phyloP scores from a whole-genome alignment of 2,113 vertebrate species.

The Clarias macrocephalus region DNA sequence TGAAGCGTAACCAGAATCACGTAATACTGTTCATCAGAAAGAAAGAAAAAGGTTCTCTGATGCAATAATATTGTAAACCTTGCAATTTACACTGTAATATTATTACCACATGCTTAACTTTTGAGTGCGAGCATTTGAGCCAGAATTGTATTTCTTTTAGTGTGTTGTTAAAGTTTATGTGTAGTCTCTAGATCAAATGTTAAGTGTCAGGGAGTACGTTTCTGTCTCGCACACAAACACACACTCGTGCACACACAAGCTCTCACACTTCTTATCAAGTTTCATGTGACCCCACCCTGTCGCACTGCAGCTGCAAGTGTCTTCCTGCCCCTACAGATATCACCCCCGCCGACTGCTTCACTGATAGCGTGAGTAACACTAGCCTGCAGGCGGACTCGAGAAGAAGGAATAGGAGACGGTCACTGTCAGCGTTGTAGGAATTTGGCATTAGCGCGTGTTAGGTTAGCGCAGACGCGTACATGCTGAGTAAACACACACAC shows the following conservation, averaged over 20 bases:
- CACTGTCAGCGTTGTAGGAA: constrained; percentile 13
- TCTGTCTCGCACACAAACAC: not conserved
- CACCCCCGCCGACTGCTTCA: not conserved
- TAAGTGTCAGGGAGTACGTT: not conserved
- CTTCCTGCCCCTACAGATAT: not conserved
- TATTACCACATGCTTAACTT: not conserved
- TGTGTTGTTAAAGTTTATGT: not conserved
- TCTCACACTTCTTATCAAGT: constrained; percentile 21
- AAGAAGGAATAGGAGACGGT: constrained; percentile 17
- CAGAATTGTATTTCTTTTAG: not conserved
- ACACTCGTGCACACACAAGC: not conserved
- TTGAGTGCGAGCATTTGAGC: no score
- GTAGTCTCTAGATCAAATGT: not conserved
- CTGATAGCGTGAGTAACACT: not conserved
- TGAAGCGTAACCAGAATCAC: not conserved
- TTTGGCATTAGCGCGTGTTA: constrained; percentile 28
- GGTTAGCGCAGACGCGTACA: not conserved
- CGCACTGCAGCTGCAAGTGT: constrained; percentile 15
- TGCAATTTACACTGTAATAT: not conserved
- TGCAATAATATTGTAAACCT: not conserved
- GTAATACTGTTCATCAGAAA: not conserved
- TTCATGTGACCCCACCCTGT: constrained; percentile 40
- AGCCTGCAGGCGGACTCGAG: constrained; percentile 10
- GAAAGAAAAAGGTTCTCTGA: not conserved
- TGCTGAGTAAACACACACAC: not conserved